Conservation (phyloP, 2,113 vertebrate genomes). For the Indicator maculatus region DNA sequence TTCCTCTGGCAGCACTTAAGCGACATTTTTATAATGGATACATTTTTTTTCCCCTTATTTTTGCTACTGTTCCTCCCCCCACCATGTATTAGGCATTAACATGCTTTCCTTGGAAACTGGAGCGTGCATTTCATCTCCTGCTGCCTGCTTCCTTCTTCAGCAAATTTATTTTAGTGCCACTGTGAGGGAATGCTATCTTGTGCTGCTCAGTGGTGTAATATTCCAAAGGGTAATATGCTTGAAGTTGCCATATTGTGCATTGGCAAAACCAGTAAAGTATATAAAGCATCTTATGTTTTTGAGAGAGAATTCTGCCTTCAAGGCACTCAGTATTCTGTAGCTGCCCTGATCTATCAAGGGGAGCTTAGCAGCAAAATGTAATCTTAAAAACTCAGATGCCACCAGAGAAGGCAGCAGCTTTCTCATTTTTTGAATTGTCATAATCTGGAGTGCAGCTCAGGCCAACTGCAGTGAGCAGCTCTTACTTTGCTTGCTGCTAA, state of each 20-base stretch:
- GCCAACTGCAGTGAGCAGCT: neutral
- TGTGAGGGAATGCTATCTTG: neutral
- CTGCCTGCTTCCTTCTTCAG: slow-evolving; percentile 26
- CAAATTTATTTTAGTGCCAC: neutral
- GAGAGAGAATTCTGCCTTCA: neutral
- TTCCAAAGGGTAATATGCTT: neutral
- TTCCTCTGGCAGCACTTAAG: slow-evolving; percentile 24
- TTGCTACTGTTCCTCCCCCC: neutral
- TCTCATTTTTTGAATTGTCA: neutral
- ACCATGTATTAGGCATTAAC: neutral
- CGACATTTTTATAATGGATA: slow-evolving; percentile 6
- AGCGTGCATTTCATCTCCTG: slow-evolving; percentile 13
- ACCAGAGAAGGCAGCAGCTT: neutral
- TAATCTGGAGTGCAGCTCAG: neutral
- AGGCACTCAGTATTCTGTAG: neutral
- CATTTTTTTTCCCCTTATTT: neutral
- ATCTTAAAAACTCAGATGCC: neutral
- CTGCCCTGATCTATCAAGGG: neutral
- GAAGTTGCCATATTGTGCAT: neutral
- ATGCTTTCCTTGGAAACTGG: slow-evolving; percentile 54
- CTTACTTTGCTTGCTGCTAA: neutral
- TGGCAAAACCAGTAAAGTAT: neutral
- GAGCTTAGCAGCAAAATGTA: neutral
- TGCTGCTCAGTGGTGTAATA: neutral
- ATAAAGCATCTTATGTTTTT: neutral